These are phyloP conservation scores for Halyomorpha halys DNA, from an alignment of 1,140 invertebrate species.

Conservation along the genomic window DNA sequence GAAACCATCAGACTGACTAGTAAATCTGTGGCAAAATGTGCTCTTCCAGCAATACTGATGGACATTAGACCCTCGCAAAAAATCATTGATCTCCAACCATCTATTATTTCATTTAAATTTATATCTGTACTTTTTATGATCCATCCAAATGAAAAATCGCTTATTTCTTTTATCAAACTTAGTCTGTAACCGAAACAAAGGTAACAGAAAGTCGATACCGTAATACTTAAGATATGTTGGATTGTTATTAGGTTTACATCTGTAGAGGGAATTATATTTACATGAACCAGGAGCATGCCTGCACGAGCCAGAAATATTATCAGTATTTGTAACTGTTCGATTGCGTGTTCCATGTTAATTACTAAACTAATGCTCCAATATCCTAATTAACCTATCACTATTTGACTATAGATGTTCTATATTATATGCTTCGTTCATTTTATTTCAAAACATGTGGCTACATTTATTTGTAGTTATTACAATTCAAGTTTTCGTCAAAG, in stretches of 20 bases:
- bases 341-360: too few relatives aligned
- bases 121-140: neutral
- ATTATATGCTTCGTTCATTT: too few relatives aligned
- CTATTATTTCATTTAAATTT: neutral
- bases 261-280: slow-evolving; percentile 7
- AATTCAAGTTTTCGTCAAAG: too few relatives aligned
- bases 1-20: neutral
- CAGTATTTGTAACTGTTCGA: too few relatives aligned
- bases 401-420: too few relatives aligned
- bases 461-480: too few relatives aligned
- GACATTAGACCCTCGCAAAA: slow-evolving; percentile 2
- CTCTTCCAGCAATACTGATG: neutral
- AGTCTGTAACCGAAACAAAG: slow-evolving; percentile 10
- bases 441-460: too few relatives aligned
- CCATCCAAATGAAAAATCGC: neutral
- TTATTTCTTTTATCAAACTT: neutral
- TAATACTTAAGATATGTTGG: slow-evolving; percentile 15
- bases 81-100: slow-evolving; percentile 4
- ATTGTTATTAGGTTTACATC: slow-evolving; percentile 12
- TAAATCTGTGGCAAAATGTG: slow-evolving; percentile 1
- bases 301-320: neutral
- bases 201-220: neutral
- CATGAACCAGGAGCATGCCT: slow-evolving; percentile 15
- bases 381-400: too few relatives aligned
- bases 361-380: too few relatives aligned